Evolutionary conservation across 2,888 invertebrate species (phyloP), one percentile per base, ranked within the genome.

Genomic region (Hypena proboscidalis): DNA sequence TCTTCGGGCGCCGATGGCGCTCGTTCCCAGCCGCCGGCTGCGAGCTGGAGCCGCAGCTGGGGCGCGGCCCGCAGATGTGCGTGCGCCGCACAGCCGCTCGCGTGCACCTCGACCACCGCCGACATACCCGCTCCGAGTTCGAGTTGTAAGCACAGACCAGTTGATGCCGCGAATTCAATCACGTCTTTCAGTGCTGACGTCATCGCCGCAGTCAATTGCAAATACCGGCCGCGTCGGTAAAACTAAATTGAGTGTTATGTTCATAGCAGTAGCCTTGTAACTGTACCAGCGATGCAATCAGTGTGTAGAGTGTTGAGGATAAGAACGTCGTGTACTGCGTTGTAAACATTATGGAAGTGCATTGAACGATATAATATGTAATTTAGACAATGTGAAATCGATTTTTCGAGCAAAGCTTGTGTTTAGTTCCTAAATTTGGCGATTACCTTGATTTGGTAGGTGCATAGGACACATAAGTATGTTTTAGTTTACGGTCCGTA

Each of bases 1-100:
- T 94, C 89, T 94, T 94, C 85, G 93, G 92, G 74, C 90, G 90
- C 80, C 90, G 92, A 59, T 92, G 92, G 92, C 89, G 91, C 67
- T 85, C 87, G 60, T 89, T 88, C 67, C 89, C 89, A 63, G 74
- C 85, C 54, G 83, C 80, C 53, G 85, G 86, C 58, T 80, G 77
- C 76, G 88, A 85, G 76, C 53, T 74, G 57, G 86, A 83, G 68
- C 74, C 79, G 59, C 74, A 79, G 55, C 65, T 58, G 51, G 71
- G 70, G 50, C 85, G 59, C 52, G 59, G 61, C 58, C 59, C 54
- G 52, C 81, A 58, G 68, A 81, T 50, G 74, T 82, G 65, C 75
- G 81, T 68, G 50, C 77, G 59, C 37, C 77, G 70, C 17, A 53
- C 62, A 25, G 64, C 77, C 42, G 83, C 85, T 41, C 80, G 84